Base-by-base conservation (phyloP, 2,113 vertebrate genomes). In the Notarius lentiginosus region DNA sequence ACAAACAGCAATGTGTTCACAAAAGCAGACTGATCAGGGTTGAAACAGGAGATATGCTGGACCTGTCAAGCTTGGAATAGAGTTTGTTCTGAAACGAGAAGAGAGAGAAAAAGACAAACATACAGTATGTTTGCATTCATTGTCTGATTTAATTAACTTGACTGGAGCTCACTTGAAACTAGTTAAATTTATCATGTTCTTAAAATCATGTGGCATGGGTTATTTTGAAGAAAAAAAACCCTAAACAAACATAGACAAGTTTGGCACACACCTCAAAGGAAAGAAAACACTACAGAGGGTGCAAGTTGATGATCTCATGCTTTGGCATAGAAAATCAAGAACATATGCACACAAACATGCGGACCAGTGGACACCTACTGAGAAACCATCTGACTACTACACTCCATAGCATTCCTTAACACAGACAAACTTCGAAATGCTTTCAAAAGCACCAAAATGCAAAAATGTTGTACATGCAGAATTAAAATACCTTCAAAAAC, bases 341-440 rank as follows among this genome's bases (percentile, higher is more conserved):
- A 77, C 51, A 70, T 15, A 84, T 77, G 79, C 56, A 24, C 70
- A 34, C 61, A 47, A 24, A 73, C 65, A 85, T 22, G 55, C 51
- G 70, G 84, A 30, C 65, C 61, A 83, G 73, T 85, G 81, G 70
- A 82, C 86, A 22, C 84, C 83, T 66, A 18, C 76, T 82, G 86
- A 22, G 83, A 79, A 70, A 63, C 86, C 89, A 89, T 89, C 85
- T 90, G 89, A 76, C 82, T 70, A 47, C 79, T 56, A 18, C 63
- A 17, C 79, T 82, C 58, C 53, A 24, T 12, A 84, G 70, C 55
- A 88, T 75, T 86, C 81, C 88, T 24, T n/a, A 65, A 76, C 70
- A 60, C 73, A 82, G 24, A 34, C 63, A 63, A 24, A 60, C 24
- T 47, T 79, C 41, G 51, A 55, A 88, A 58, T 70, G 3, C 1